These are phyloP conservation scores for Beroe ovata DNA, from an alignment of 37 sponge, comb jelly and placozoan species.

Conservation along the genomic window DNA sequence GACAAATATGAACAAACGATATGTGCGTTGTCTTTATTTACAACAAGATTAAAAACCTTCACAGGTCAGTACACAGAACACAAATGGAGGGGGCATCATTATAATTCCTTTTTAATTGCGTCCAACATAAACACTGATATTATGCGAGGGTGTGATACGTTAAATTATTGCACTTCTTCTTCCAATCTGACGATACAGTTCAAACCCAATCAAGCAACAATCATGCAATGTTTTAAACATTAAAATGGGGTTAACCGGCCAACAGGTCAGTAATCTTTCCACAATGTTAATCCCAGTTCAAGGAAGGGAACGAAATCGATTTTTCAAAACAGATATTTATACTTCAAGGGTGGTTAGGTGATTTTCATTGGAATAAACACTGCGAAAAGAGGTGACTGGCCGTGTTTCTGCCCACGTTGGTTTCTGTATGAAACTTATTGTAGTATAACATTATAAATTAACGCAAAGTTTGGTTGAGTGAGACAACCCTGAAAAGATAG, in stretches of 20 bases:
- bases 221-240: background rate
- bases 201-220: background rate
- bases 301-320: no score
- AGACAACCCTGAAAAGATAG: slow-evolving; percentile 9
- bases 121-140: background rate
- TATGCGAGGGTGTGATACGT: background rate
- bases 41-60: slow-evolving; percentile 68
- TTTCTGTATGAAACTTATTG: background rate
- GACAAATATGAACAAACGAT: slow-evolving; percentile 22
- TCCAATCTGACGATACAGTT: background rate
- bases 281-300: no score
- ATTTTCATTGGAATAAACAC: no score
- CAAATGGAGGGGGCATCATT: slow-evolving; percentile 17
- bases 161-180: background rate
- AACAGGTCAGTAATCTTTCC: background rate
- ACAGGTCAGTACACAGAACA: slow-evolving; percentile 60
- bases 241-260: background rate
- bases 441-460: slow-evolving; percentile 62
- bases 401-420: background rate
- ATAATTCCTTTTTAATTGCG: background rate
- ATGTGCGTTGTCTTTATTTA: slow-evolving; percentile 47
- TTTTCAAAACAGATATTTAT: no score
- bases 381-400: background rate
- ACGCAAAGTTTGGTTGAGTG: slow-evolving; percentile 15
- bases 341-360: no score